Evolutionary conservation across 2,797 vertebrate genomes (phyloP).

Genomic region (Graptemys geographica): DNA sequence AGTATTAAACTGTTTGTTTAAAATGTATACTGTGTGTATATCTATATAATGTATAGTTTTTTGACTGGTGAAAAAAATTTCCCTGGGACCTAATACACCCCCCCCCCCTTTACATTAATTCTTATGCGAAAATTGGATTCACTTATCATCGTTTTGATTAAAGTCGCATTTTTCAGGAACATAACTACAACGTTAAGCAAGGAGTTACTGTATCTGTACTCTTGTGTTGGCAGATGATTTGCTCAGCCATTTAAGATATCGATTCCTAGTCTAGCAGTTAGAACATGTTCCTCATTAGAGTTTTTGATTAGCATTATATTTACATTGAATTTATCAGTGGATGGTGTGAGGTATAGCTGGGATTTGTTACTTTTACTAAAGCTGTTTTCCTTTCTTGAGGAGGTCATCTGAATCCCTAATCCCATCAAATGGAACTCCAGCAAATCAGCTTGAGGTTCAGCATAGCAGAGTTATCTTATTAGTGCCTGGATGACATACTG

Average conservation of each 20-base stretch:
- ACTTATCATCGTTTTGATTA: no score
- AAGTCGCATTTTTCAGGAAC: no score
- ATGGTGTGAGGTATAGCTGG: neutral
- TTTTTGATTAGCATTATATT: neutral
- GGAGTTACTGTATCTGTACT: neutral
- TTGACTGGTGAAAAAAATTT: no score
- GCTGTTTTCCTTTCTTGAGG: conserved; percentile 22
- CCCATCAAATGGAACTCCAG: neutral
- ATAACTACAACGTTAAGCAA: no score
- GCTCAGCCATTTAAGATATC: neutral
- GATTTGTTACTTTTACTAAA: conserved; percentile 29
- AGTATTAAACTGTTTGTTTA: no score
- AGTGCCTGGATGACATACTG: neutral
- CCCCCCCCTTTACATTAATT: no score
- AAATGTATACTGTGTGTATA: no score
- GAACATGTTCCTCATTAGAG: conserved; percentile 44
- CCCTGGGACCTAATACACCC: no score
- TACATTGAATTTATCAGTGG: neutral
- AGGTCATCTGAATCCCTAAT: neutral
- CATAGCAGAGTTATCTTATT: neutral
- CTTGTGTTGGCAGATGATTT: neutral
- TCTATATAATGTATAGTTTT: no score
- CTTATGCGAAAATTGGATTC: no score
- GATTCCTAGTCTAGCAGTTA: neutral
- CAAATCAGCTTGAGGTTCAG: neutral